Percentiles rank a stretch among this genome's conserved stretches.
Conservation (phyloP, 2,797 vertebrate species). For the Falco naumanni region DNA sequence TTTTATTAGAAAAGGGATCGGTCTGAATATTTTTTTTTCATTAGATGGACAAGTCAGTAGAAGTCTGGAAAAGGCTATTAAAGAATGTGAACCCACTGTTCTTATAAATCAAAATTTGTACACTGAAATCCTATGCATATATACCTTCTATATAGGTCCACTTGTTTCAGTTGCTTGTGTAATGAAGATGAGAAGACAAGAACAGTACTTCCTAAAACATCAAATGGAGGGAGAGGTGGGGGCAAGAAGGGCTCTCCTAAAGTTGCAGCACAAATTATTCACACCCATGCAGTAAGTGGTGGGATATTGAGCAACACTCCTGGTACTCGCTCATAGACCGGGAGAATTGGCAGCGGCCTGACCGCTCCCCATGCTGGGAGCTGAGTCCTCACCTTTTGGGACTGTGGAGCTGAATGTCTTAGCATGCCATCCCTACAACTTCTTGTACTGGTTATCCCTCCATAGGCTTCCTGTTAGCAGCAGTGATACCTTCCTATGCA, state of each 20-base stretch:
- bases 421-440: neutral
- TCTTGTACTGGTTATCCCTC: neutral
- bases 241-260: neutral
- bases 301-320: neutral
- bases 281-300: neutral
- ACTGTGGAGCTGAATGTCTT: neutral
- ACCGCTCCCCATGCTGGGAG: rapidly evolving
- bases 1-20: neutral
- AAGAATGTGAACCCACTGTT: neutral
- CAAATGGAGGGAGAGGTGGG: neutral
- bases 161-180: neutral
- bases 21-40: neutral
- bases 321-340: neutral
- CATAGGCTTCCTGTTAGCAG: neutral
- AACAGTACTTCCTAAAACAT: neutral
- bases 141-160: neutral
- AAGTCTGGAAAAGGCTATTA: neutral
- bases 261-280: neutral
- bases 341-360: neutral
- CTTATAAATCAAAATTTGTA: neutral
- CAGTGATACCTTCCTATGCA: neutral
- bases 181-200: neutral
- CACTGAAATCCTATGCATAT: neutral
- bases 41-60: neutral
- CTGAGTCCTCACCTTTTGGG: neutral